Evolutionary conservation across 2,888 invertebrate species (phyloP), one percentile per base, ranked within the genome.

Genomic region (Cyrtodaria siliqua): DNA sequence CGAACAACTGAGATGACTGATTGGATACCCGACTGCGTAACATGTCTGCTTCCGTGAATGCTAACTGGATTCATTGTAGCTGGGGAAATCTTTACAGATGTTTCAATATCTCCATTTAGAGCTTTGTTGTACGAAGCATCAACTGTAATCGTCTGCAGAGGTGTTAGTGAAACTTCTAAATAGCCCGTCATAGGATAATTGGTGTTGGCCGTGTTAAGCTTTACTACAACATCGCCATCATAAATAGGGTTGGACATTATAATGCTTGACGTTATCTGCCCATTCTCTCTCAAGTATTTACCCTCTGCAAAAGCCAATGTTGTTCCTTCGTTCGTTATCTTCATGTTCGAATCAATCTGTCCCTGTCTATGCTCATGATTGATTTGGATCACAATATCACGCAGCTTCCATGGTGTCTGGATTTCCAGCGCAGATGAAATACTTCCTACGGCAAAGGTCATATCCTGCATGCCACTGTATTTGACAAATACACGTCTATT

Each of bases 291-390:
- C 6, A 61, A 55, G 66, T 83, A 87, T 44, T 82, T 79, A 12
- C 77, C 64, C 8, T 61, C 60, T 8, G 74, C 63, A 40, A 82
- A 75, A 1, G 73, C 64, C 3, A 78, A 44, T 2, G 56, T 67
- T n/a, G 60, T 61, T 29, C 82, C 73, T 42, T 82, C 70, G 8
- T 66, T 70, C 12, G 67, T 56, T 4, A 83, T 8, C 4, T 55
- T 75, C 1, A 82, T 29, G 2, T 57, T 56, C 42, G 76, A 78
- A 20, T 71, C 76, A 50, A 87, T 71, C 6, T 79, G 59, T 26
- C 86, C 83, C n/a, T 20, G 49, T 14, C 72, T 74, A 62, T 82
- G 75, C 50, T 83, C 79, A 69, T 89, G 87, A 18, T 81, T 73
- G 8, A 87, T 23, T 20, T 56, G 76, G 20, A 86, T 33, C 18